phyloP scores from a whole-genome alignment of 1,140 invertebrate species.

The Episyrphus balteatus region DNA sequence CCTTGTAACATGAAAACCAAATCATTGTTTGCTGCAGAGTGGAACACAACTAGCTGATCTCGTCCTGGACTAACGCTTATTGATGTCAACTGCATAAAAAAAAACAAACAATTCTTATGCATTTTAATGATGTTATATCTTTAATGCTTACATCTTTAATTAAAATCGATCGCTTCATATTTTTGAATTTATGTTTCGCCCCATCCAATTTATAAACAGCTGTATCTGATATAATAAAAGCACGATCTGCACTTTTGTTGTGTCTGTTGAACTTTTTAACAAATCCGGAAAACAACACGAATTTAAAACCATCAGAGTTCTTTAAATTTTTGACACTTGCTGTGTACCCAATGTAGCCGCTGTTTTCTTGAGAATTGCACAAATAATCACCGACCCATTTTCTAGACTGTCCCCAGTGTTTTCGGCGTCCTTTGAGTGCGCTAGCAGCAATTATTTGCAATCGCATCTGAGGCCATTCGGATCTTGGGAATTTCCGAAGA shows the following conservation, averaged over 20 bases:
- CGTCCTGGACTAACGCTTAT: slow-evolving; percentile 67
- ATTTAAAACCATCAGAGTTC: slow-evolving; percentile 55
- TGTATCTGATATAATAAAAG: slow-evolving; percentile 77
- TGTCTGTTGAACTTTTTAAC: slow-evolving; percentile 56
- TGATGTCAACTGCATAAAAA: slow-evolving; percentile 54
- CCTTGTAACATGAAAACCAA: slow-evolving; percentile 62
- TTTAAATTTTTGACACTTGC: slow-evolving; percentile 57
- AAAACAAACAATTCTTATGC: not conserved
- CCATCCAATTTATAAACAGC: slow-evolving; percentile 83
- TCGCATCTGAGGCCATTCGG: slow-evolving; percentile 79
- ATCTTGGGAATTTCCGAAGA: slow-evolving; percentile 63
- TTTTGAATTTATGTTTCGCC: slow-evolving; percentile 69
- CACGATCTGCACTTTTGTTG: slow-evolving; percentile 82
- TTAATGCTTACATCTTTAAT: slow-evolving; percentile 56
- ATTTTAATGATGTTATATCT: not conserved
- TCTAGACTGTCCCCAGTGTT: slow-evolving; percentile 70
- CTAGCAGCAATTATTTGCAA: slow-evolving; percentile 69
- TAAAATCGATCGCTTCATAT: slow-evolving; percentile 70
- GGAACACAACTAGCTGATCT: slow-evolving; percentile 84
- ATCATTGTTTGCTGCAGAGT: slow-evolving; percentile 82
- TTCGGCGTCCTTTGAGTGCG: slow-evolving; percentile 59
- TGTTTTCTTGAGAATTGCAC: slow-evolving; percentile 63
- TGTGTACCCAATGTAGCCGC: slow-evolving; percentile 56
- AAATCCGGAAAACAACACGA: slow-evolving; percentile 51
- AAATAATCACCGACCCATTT: slow-evolving; percentile 92